Evolutionary conservation across 2,113 vertebrate genomes (phyloP).

Genomic region (Cathartes aura): DNA sequence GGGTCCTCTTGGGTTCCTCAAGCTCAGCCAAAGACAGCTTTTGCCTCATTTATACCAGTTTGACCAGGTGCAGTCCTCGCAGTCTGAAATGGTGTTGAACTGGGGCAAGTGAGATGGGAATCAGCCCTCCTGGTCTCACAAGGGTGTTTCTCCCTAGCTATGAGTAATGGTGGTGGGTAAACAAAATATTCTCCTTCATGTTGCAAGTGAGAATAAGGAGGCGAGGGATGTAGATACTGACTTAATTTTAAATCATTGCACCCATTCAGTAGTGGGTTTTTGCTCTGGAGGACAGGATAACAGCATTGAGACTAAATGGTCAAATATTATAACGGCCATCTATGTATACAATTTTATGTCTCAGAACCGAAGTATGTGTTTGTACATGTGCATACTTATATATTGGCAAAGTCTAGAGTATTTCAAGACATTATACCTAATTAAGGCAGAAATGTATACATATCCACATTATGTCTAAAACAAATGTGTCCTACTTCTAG

Average conservation of each 20-base stretch:
- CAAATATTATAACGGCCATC: background rate
- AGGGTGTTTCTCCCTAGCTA: background rate
- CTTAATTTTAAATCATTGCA: background rate
- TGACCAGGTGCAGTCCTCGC: background rate
- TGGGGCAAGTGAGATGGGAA: background rate
- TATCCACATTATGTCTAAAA: background rate
- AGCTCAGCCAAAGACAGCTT: background rate
- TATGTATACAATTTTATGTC: background rate
- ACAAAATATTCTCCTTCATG: conserved; percentile 33
- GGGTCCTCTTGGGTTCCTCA: background rate
- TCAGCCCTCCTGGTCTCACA: background rate
- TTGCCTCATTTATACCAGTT: background rate
- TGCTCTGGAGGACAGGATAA: background rate
- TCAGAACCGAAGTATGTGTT: background rate
- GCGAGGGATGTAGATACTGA: background rate
- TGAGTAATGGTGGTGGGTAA: conserved; percentile 51
- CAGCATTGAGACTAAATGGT: background rate
- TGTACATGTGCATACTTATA: background rate
- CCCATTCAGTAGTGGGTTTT: background rate
- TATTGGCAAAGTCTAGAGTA: background rate
- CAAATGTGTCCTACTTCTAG: background rate
- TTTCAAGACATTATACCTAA: background rate
- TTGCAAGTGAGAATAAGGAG: background rate
- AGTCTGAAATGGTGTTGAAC: background rate
- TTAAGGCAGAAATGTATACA: background rate